Base-by-base conservation (phyloP, 2,797 vertebrate species). In the Sardinella longiceps region DNA sequence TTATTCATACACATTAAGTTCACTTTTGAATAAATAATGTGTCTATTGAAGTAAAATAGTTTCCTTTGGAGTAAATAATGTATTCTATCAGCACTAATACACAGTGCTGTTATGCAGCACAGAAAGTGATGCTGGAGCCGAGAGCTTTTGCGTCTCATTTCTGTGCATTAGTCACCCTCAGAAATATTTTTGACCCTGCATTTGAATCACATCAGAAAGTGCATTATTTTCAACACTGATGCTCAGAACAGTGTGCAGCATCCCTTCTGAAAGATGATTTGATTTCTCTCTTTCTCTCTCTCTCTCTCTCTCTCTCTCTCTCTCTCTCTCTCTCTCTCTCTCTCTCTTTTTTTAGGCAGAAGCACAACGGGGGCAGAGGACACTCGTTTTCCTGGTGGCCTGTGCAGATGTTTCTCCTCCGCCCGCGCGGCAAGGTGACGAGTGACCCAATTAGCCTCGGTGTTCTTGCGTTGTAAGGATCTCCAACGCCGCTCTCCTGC, bases 351-450 rank as follows among this genome's bases (percentile, higher is more conserved):
- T 53, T 53, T 3, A 20, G 48, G 48, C 48, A 15, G 48, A 15
- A 50, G 46, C 51, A 23, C 51, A 70, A 14, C 30, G 33, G 66
- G 66, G 12, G 66, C 66, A 37, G 28, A 37, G 66, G 33, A 7
- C 15, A 9, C 25, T 66, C 28, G 25, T 66, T 28, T 63, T 50
- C 60, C 60, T 20, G 66, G 33, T 74, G 66, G 70, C 37, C 20
- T 18, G 37, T 77, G 70, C 70, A 77, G 70, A 77, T 77, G 70
- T 77, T 39, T 33, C 33, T 77, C 70, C 70, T 66, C 63, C 63
- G 25, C 56, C 70, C 20, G 33, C 37, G 9, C 37, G 0, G 70
- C 23, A 43, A 77, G 20, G 70, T 23, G 14, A 77, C 20, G 70
- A 77, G 33, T 58, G 50, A 84, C 50, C 37, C 33, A 58, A 53